Percentiles rank a stretch among this genome's conserved stretches.
Evolutionary conservation across 1,140 invertebrate species (phyloP).

Genomic region (Frieseomelitta varia): DNA sequence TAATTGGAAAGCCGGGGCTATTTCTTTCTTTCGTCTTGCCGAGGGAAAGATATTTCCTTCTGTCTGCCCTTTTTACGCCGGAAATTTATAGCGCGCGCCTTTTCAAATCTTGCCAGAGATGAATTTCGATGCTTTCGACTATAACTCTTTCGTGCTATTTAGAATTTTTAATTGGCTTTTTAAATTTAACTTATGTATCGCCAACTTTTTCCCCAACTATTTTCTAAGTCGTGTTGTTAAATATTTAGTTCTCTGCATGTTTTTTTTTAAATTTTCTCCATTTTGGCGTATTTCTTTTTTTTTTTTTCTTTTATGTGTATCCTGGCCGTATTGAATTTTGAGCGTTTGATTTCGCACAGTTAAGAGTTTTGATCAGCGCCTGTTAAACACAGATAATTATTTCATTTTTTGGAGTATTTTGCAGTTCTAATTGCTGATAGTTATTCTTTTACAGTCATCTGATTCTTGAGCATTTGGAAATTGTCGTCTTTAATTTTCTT

Average conservation of each 20-base stretch:
- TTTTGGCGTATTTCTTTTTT: background rate
- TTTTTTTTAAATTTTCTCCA: background rate
- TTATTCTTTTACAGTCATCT: background rate
- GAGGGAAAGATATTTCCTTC: conserved; percentile 48
- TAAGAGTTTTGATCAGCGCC: background rate
- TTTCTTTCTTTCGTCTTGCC: conserved; percentile 67
- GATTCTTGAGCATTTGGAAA: background rate
- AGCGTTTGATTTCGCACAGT: background rate
- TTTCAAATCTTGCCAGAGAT: background rate
- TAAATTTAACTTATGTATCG: background rate
- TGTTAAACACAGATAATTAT: background rate
- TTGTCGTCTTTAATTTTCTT: background rate
- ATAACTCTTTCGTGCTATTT: background rate
- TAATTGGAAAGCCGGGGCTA: conserved; percentile 73
- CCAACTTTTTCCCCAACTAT: background rate
- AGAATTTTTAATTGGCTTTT: background rate
- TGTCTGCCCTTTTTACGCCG: conserved; percentile 29
- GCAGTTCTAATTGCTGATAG: background rate
- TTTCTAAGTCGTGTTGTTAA: background rate
- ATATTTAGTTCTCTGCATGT: background rate
- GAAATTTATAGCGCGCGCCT: conserved; percentile 14
- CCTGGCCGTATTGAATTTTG: background rate
- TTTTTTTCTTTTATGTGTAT: background rate
- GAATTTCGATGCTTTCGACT: conserved; percentile 6
- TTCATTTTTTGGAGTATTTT: background rate